phyloP scores from a whole-genome alignment of 1,140 invertebrate genomes.

The Drosophila setifemur region DNA sequence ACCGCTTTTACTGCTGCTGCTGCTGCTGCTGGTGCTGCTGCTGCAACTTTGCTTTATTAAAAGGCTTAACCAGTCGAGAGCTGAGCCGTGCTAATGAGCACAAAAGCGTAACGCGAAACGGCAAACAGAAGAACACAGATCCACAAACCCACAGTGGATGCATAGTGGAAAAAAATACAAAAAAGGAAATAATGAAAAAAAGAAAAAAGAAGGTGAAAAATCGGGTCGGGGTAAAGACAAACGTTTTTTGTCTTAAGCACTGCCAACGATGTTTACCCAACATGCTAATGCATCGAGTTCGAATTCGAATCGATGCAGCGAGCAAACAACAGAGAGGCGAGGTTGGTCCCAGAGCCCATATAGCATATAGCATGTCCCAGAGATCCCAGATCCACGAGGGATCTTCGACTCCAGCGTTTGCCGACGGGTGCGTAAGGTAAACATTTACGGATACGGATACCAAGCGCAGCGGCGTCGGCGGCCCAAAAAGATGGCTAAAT shows the following conservation, averaged over 20 bases:
- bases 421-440: conserved; percentile 82
- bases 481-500: conserved; percentile 79
- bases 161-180: no score
- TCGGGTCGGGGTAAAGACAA: conserved; percentile 30
- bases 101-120: conserved; percentile 75
- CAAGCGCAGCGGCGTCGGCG: conserved; percentile 50
- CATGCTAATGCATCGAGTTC: conserved; percentile 74
- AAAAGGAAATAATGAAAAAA: no score
- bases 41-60: conserved; percentile 78
- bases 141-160: conserved; percentile 8
- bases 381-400: not conserved
- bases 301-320: conserved; percentile 55
- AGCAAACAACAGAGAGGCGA: conserved; percentile 46
- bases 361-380: not conserved
- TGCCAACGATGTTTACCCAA: conserved; percentile 74
- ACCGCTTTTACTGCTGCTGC: not conserved
- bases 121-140: conserved; percentile 37
- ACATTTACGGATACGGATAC: conserved; percentile 56
- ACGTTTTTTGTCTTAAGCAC: conserved; percentile 73
- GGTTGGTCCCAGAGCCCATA: not conserved
- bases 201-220: not conserved
- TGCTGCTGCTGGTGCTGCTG: not conserved
- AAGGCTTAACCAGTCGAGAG: conserved; percentile 78
- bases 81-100: conserved; percentile 69
- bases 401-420: conserved; percentile 34